Percentiles rank a stretch among this genome's conserved stretches.
Evolutionary conservation across 2,113 vertebrate genomes (phyloP).

Genomic region (Xiphophorus hellerii): DNA sequence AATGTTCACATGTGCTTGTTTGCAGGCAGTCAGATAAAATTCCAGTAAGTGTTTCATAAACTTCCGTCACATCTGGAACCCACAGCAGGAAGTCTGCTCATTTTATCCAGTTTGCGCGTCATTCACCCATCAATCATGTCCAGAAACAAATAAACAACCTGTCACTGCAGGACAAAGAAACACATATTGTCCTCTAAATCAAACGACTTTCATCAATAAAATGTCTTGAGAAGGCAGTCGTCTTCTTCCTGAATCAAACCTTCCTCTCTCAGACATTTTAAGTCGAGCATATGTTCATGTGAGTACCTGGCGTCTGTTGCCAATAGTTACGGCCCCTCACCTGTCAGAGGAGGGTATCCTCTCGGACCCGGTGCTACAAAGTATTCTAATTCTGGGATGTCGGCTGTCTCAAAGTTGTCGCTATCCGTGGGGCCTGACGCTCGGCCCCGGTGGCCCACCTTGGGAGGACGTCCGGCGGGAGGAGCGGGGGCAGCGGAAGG

Average conservation of each 20-base stretch:
- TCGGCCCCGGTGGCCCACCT: slow-evolving; percentile 80
- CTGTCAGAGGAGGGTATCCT: slow-evolving; percentile 79
- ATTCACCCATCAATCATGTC: slow-evolving; percentile 39
- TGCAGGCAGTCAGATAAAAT: background rate
- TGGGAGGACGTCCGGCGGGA: slow-evolving; percentile 58
- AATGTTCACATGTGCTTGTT: background rate
- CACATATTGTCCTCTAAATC: background rate
- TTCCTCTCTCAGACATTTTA: background rate
- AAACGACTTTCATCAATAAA: background rate
- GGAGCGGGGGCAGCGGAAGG: slow-evolving; percentile 24
- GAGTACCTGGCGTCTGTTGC: background rate
- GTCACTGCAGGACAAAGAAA: slow-evolving; percentile 10
- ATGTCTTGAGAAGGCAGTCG: background rate
- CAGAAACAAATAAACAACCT: background rate
- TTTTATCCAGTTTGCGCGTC: slow-evolving; percentile 14
- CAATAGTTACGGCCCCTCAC: slow-evolving; percentile 67
- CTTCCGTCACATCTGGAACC: slow-evolving; percentile 24
- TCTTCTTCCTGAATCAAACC: background rate
- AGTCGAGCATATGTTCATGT: background rate
- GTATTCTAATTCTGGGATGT: slow-evolving; percentile 84
- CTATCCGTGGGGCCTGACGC: slow-evolving; percentile 72
- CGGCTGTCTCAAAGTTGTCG: slow-evolving; percentile 83
- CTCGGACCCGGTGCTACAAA: slow-evolving; percentile 78
- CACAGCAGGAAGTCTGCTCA: slow-evolving; percentile 30
- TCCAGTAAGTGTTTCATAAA: slow-evolving; percentile 13